A percentile compares a stretch with the other conserved stretches of the same genome.
These are phyloP conservation scores for Cerceris ruficornis DNA, from an alignment of 2,888 invertebrate genomes.

Conservation along the genomic window DNA sequence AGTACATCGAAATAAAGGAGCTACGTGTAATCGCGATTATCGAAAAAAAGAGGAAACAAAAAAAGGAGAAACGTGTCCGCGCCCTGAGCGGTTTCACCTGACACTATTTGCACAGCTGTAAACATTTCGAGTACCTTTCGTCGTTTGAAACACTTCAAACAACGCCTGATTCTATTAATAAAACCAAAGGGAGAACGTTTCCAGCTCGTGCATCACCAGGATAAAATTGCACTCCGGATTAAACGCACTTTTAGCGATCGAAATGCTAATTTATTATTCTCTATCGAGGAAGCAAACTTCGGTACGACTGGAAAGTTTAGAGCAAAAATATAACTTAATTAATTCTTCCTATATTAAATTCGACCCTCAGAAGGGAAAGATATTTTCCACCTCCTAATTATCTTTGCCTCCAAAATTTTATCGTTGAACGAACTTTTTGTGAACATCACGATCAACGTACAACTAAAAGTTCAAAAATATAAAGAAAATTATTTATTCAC, in stretches of 20 bases:
- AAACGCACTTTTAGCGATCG: slow-evolving; percentile 8
- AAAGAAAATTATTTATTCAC: too few relatives aligned
- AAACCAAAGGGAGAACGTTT: slow-evolving; percentile 24
- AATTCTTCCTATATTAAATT: too few relatives aligned
- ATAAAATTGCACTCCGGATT: slow-evolving; percentile 27
- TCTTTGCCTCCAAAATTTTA: too few relatives aligned
- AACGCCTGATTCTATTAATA: slow-evolving; percentile 56
- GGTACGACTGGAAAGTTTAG: not conserved
- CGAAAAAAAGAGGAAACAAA: slow-evolving; percentile 3
- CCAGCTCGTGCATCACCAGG: slow-evolving; percentile 20
- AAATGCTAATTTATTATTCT: not conserved
- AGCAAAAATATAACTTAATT: not conserved
- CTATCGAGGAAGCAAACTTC: not conserved
- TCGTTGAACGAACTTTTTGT: too few relatives aligned
- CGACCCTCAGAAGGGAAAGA: too few relatives aligned
- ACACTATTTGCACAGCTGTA: slow-evolving; percentile 65
- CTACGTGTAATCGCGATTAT: slow-evolving; percentile 21
- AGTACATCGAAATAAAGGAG: not conserved
- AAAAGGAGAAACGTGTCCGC: slow-evolving; percentile 22
- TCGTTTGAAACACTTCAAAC: slow-evolving; percentile 54
- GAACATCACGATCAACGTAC: too few relatives aligned
- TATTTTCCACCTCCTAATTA: too few relatives aligned
- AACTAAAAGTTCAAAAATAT: too few relatives aligned
- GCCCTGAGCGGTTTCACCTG: slow-evolving; percentile 60
- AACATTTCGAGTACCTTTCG: slow-evolving; percentile 49